Base-by-base conservation (phyloP, 2,888 invertebrate genomes). In the Caenorhabditis angaria region DNA sequence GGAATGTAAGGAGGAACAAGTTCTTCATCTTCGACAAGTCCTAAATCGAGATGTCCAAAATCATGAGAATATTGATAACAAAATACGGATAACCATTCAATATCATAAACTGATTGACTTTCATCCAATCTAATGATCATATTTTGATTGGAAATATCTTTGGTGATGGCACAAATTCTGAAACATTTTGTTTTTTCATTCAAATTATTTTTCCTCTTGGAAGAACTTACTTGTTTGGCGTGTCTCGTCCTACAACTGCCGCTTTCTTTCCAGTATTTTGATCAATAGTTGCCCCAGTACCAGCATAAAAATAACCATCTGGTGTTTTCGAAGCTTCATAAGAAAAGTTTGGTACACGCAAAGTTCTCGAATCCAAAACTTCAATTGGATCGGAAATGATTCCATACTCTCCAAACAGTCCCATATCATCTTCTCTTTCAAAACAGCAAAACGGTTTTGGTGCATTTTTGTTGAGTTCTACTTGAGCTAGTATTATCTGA, bases 241-340 rank as follows among this genome's bases (percentile, higher is more conserved):
- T 63, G 62, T 85, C 85, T 10, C 75, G 62, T 10, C 84, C 85
- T 0, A 84, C 35, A 48, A 85, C 73, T 1, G 67, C 56, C 8
- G 82, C 82, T 57, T 85, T 85, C 50, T 82, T 73, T 4, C 85
- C 85, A 29, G 79, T 79, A 0, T 69, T 64, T 41, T 75, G 72
- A 14, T 78, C 63, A 22, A 85, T 82, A 51, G 73, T 73, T 0
- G 48, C 8, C 0, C 85, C 84, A 0, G 64, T 50, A 6, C 85
- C 85, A 18, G 84, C 80, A 51, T 75, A 85, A 18, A 85, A 76
- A 77, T 84, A 85, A 1, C 82, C 85, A 65, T 85, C 85, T 74
- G 86, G 85, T 6, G 86, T 82, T 63, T 81, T 69, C 0, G 85
- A 80, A 35, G 84, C 86, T 41, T 84, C 74, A 59, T 84, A 83